Evolutionary conservation across 2,888 invertebrate genomes (phyloP).

Genomic region (Diaperis boleti): DNA sequence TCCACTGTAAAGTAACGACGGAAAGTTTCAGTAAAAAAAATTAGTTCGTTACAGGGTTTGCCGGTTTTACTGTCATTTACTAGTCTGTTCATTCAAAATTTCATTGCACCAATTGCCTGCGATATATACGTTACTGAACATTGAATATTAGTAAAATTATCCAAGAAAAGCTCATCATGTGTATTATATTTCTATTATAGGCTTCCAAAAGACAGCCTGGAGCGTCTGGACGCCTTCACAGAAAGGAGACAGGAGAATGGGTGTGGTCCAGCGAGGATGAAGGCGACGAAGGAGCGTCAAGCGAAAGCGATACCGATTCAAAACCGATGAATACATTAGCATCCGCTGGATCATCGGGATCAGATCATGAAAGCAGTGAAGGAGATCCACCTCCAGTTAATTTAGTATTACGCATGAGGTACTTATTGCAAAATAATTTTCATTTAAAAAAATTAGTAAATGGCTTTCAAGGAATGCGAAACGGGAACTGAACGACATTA

Average conservation of each 20-base stretch:
- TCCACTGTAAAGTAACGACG: too few species aligned
- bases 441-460: background rate
- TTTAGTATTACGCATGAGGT: conserved; percentile 90
- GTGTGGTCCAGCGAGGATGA: conserved; percentile 97
- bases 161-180: too few species aligned
- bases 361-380: conserved; percentile 65
- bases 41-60: too few species aligned
- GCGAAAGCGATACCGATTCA: conserved; percentile 69
- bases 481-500: conserved; percentile 95
- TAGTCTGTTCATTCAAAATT: too few species aligned
- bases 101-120: too few species aligned
- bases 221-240: conserved; percentile 85
- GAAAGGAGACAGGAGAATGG: conserved; percentile 97
- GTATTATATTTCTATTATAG: conserved; percentile 55
- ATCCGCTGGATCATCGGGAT: conserved; percentile 63
- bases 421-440: too few species aligned
- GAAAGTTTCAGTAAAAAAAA: too few species aligned
- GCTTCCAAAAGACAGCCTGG: conserved; percentile 86
- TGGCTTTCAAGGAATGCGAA: conserved; percentile 80
- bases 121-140: too few species aligned
- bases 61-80: too few species aligned
- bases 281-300: conserved; percentile 74
- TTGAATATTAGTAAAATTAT: too few species aligned
- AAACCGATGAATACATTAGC: conserved; percentile 67
- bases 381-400: conserved; percentile 72